A percentile compares a stretch with the other conserved stretches of the same genome.
Evolutionary conservation across 2,888 invertebrate species (phyloP).

Genomic region (Halictus ligatus): DNA sequence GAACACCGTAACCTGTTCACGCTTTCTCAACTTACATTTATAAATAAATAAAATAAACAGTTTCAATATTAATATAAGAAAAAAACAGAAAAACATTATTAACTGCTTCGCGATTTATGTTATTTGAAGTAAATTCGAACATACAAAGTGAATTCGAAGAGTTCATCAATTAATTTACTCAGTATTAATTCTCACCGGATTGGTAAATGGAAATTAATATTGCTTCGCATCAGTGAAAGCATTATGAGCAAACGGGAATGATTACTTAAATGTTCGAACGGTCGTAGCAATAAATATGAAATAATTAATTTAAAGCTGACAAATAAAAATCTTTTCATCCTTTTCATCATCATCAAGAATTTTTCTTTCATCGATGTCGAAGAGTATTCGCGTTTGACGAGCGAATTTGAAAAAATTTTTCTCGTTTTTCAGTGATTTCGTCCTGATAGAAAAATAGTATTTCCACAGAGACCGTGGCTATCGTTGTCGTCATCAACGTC

Average conservation of each 20-base stretch:
- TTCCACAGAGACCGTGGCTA: background rate
- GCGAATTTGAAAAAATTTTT: no score
- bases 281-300: background rate
- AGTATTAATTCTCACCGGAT: no score
- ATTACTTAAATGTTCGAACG: background rate
- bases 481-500: slow-evolving; percentile 33
- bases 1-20: background rate
- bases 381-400: background rate
- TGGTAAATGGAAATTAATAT: no score
- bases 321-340: background rate
- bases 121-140: no score
- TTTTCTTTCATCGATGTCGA: background rate
- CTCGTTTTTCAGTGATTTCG: background rate
- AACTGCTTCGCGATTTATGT: no score
- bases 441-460: background rate
- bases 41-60: background rate
- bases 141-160: no score
- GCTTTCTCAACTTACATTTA: background rate
- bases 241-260: no score
- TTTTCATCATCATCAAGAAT: no score
- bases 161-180: no score
- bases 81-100: no score
- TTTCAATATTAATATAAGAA: no score
- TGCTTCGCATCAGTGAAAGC: no score
- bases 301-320: background rate